These are phyloP conservation scores for Diachasma alloeum DNA, from an alignment of 1,140 invertebrate species.

Conservation along the genomic window DNA sequence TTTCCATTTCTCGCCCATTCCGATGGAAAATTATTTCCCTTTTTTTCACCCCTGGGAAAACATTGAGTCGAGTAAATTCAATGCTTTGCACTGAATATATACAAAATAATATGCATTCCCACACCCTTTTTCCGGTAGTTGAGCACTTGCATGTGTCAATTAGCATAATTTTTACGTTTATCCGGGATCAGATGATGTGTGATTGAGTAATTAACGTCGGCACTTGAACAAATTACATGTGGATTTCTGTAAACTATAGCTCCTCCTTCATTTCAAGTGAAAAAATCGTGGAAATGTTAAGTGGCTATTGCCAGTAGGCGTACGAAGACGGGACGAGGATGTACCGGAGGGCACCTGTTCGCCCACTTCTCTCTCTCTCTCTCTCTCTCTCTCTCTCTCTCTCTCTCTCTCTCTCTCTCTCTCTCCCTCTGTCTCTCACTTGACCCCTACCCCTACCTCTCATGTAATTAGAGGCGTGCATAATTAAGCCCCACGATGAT, in stretches of 20 bases:
- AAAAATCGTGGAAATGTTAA: no score
- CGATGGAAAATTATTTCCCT: background rate
- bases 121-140: background rate
- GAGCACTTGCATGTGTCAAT: slow-evolving; percentile 26
- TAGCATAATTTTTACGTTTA: slow-evolving; percentile 32
- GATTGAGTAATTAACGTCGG: slow-evolving; percentile 48
- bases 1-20: background rate
- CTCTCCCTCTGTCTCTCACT: no score
- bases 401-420: no score
- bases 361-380: background rate
- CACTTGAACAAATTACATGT: slow-evolving; percentile 49
- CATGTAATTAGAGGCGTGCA: slow-evolving; percentile 56
- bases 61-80: background rate
- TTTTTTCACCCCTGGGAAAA: background rate
- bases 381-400: background rate
- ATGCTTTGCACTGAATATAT: background rate
- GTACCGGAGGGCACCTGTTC: background rate
- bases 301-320: no score
- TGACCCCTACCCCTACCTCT: background rate
- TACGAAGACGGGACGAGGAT: no score
- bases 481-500: slow-evolving; percentile 49
- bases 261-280: no score
- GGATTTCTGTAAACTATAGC: no score
- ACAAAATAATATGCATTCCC: background rate
- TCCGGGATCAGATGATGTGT: slow-evolving; percentile 36